These are phyloP conservation scores for Phoxinus dragarum DNA, from an alignment of 2,797 vertebrate species.

Conservation along the genomic window DNA sequence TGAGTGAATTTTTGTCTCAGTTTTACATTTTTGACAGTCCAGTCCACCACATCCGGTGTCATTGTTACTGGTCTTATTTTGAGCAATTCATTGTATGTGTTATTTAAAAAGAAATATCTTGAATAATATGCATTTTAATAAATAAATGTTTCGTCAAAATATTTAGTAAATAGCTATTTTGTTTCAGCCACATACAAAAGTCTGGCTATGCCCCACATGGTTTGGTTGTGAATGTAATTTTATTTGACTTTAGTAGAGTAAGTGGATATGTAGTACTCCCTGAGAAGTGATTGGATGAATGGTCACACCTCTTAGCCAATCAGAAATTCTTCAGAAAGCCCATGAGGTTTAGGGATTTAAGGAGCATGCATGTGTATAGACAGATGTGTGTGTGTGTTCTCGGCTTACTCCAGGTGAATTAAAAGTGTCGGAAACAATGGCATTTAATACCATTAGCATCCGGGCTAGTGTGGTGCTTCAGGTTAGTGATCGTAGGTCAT, in stretches of 20 bases:
- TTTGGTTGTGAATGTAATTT: neutral
- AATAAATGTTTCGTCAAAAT: neutral
- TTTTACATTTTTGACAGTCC: neutral
- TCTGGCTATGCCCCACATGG: neutral
- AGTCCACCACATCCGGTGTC: neutral
- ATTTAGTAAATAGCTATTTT: neutral
- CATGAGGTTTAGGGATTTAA: constrained; percentile 14
- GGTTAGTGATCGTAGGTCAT: constrained; percentile 65
- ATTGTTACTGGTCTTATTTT: neutral
- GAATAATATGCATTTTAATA: neutral
- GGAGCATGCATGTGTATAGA: neutral
- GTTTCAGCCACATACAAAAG: neutral
- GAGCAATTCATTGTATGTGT: neutral
- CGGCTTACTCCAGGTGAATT: constrained; percentile 69
- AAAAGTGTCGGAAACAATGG: constrained; percentile 73
- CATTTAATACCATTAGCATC: constrained; percentile 72
- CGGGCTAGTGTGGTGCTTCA: constrained; percentile 57
- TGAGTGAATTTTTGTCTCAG: neutral
- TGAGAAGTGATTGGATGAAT: neutral
- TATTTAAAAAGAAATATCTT: neutral
- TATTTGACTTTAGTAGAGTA: neutral
- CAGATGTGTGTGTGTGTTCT: constrained; percentile 52
- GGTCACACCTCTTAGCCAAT: constrained; percentile 3
- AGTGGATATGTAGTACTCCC: neutral
- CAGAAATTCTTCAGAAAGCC: neutral